Base-by-base conservation (phyloP, 2,888 invertebrate species). In the Iphiclides podalirius region DNA sequence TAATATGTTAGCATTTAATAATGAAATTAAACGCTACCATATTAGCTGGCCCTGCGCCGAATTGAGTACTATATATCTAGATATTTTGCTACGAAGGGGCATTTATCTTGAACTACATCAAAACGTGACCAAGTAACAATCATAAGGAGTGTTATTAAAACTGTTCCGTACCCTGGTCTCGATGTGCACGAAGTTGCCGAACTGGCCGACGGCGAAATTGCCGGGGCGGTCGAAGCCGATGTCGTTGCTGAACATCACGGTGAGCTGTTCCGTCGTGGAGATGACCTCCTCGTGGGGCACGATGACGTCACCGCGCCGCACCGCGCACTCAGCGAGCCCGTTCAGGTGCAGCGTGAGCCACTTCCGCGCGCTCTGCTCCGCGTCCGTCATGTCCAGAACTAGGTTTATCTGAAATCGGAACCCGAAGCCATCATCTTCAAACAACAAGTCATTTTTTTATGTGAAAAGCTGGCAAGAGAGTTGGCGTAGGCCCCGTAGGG, bases 301-400 rank as follows among this genome's bases (percentile, higher is more conserved):
- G 1, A 93, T 73, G 8, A 67, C 59, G 6, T 79, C 91, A 3
- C 90, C 89, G 54, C 92, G 90, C 33, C 90, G 72, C 7, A 96
- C 90, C 0, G 96, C 93, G 47, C 94, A 93, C 75, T 97, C 96
- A 13, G 93, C 90, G 17, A 97, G 72, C 0, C 93, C 90, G 74
- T 96, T 94, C 47, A 94, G 79, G 54, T 94, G 91, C 1, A 97
- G 82, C 0, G 95, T 93, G 31, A 97, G 81, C 81, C 95, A 96
- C 43, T 91, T 90, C 54, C 94, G 91, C 1, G 91, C 83, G 8
- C 90, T 82, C 47, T 83, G 70, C 1, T 92, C 85, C 17, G 95
- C 68, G 0, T 76, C 62, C 1, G 90, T 89, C 1, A 94, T 95
- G 75, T 96, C 94, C 75, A 96, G 83, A 48, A 94, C 72, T 0